A percentile compares a stretch with the other conserved stretches of the same genome.
Conservation (phyloP, 2,113 vertebrate genomes). For the Zootoca vivipara region DNA sequence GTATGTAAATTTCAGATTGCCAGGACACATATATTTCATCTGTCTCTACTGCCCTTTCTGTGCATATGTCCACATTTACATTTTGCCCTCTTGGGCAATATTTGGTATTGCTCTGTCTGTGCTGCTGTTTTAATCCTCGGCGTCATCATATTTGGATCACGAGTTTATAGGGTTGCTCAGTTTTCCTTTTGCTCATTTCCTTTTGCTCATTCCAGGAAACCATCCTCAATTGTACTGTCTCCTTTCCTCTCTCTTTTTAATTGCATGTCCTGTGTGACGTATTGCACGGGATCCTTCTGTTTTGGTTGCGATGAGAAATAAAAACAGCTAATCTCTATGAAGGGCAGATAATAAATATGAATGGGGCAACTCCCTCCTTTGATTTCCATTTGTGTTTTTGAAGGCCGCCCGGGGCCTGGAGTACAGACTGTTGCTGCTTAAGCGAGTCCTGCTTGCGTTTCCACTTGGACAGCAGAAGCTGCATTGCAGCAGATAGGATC, state of each 20-base stretch:
- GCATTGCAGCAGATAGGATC: conserved; percentile 62
- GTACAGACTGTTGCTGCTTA: conserved; percentile 7
- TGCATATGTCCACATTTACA: conserved; percentile 46
- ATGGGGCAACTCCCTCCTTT: conserved; percentile 24
- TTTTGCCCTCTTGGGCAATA: conserved; percentile 37
- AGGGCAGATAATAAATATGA: conserved; percentile 44
- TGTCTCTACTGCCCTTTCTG: conserved; percentile 44
- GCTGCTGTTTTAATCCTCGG: conserved; percentile 56
- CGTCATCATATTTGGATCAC: conserved; percentile 39
- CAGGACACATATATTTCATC: conserved; percentile 34
- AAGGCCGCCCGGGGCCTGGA: not conserved
- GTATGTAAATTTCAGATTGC: conserved; percentile 52
- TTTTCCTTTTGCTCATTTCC: not conserved
- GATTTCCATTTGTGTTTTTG: not conserved
- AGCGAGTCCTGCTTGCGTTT: conserved; percentile 30
- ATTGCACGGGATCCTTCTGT: not conserved
- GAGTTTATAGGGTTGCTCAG: not conserved
- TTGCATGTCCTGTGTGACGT: conserved; percentile 33
- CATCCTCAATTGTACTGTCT: conserved; percentile 29
- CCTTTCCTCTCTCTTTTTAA: conserved; percentile 26
- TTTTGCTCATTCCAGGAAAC: not conserved
- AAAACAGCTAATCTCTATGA: conserved; percentile 36
- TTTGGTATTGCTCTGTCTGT: conserved; percentile 51
- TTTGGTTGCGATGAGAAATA: conserved; percentile 23
- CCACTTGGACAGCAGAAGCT: conserved; percentile 49